Percentiles rank a stretch among this genome's conserved stretches.
phyloP scores from a whole-genome alignment of 2,888 invertebrate genomes.

The Mythimna impura region DNA sequence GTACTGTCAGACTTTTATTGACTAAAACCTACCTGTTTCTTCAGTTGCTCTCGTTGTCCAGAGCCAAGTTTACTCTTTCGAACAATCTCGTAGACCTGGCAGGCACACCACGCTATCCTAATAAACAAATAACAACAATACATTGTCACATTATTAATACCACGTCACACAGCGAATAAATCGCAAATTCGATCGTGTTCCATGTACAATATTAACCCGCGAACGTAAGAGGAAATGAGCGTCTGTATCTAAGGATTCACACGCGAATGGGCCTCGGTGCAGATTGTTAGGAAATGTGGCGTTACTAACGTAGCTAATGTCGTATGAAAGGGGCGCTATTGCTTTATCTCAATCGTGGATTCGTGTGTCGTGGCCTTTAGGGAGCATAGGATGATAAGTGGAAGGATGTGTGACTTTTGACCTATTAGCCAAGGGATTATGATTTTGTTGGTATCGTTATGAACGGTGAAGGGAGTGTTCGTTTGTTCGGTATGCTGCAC shows the following conservation, averaged over 20 bases:
- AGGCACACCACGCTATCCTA: neutral
- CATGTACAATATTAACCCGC: slow-evolving; percentile 74
- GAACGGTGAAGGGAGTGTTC: neutral
- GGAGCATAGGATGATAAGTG: slow-evolving; percentile 74
- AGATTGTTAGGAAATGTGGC: slow-evolving; percentile 90
- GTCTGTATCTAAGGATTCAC: slow-evolving; percentile 90
- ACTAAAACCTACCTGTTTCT: too few species aligned
- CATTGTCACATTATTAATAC: slow-evolving; percentile 59
- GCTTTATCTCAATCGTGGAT: slow-evolving; percentile 84
- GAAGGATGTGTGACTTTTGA: slow-evolving; percentile 66
- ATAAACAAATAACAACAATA: slow-evolving; percentile 46
- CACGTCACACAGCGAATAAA: slow-evolving; percentile 61
- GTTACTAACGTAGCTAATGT: slow-evolving; percentile 90
- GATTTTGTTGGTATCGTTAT: neutral
- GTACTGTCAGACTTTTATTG: too few species aligned
- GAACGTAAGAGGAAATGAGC: slow-evolving; percentile 85
- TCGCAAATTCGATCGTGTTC: slow-evolving; percentile 61
- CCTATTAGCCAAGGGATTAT: slow-evolving; percentile 46
- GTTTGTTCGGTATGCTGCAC: neutral
- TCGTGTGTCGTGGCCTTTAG: slow-evolving; percentile 75
- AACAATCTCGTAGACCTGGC: neutral
- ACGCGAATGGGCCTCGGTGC: slow-evolving; percentile 85
- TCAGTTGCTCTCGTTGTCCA: too few species aligned
- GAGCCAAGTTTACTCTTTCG: too few species aligned
- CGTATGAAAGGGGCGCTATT: slow-evolving; percentile 89